Conservation (phyloP, 2,888 invertebrate species). For the Andrena minutula region DNA sequence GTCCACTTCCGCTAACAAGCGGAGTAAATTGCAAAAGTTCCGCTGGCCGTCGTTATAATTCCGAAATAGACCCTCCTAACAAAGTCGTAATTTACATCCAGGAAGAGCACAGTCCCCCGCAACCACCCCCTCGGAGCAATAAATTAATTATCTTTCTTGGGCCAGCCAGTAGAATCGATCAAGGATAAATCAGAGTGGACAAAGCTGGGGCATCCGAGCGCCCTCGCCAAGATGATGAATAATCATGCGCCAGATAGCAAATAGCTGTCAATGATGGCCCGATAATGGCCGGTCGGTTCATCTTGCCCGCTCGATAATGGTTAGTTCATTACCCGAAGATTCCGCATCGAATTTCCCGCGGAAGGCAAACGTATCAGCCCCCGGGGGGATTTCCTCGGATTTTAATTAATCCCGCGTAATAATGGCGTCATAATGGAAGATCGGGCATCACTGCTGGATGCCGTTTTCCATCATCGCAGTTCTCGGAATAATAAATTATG, state of each 20-base stretch:
- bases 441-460: slow-evolving; percentile 5
- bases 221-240: slow-evolving; percentile 55
- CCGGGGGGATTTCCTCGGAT: slow-evolving; percentile 32
- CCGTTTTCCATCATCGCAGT: not conserved
- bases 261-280: slow-evolving; percentile 58
- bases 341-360: slow-evolving; percentile 47
- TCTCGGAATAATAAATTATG: too few relatives aligned
- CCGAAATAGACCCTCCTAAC: not conserved
- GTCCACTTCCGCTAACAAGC: slow-evolving; percentile 1
- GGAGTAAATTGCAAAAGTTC: slow-evolving; percentile 6
- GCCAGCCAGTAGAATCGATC: slow-evolving; percentile 25
- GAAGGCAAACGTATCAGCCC: slow-evolving; percentile 38
- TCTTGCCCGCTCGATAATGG: slow-evolving; percentile 58
- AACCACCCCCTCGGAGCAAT: not conserved
- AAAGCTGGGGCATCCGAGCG: slow-evolving; percentile 38
- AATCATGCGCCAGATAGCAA: slow-evolving; percentile 64
- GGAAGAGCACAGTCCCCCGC: not conserved
- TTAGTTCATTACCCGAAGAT: slow-evolving; percentile 66
- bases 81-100: not conserved
- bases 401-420: slow-evolving; percentile 57
- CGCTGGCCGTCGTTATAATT: not conserved
- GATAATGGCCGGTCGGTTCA: slow-evolving; percentile 57
- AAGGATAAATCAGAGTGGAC: slow-evolving; percentile 58
- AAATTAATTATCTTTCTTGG: slow-evolving; percentile 14
- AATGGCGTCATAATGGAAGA: slow-evolving; percentile 38